A percentile compares a stretch with the other conserved stretches of the same genome.
phyloP scores from a whole-genome alignment of 1,140 invertebrate genomes.

The Drepana arcuata region DNA sequence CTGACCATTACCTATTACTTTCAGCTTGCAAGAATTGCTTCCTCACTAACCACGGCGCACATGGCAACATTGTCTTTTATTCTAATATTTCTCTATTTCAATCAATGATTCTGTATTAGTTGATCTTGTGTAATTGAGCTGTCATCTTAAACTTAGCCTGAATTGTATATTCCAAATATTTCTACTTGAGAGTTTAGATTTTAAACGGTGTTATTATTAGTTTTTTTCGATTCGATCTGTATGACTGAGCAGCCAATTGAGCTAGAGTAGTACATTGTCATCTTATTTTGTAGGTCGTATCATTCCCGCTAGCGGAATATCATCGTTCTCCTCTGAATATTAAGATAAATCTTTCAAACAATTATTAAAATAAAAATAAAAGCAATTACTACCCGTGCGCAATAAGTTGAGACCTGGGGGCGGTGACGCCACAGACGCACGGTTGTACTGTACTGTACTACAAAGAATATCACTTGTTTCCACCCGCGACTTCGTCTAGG shows the following conservation, averaged over 20 bases:
- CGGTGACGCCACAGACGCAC: conserved; percentile 1
- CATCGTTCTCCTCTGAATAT: conserved; percentile 16
- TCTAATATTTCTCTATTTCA: no score
- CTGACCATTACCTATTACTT: conserved; percentile 23
- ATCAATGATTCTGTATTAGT: no score
- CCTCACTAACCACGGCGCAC: conserved; percentile 19
- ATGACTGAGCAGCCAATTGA: conserved; percentile 17
- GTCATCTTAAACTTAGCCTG: no score
- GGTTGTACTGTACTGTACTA: conserved; percentile 1
- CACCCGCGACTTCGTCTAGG: not conserved
- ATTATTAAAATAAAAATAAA: no score
- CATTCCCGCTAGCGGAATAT: conserved; percentile 16
- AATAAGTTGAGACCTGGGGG: conserved; percentile 2
- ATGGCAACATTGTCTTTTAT: conserved; percentile 20
- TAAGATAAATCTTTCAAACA: no score
- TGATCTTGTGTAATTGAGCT: no score
- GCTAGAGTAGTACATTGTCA: conserved; percentile 20
- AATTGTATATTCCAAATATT: no score
- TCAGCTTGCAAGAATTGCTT: conserved; percentile 25
- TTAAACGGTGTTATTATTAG: no score
- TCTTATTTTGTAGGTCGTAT: conserved; percentile 18
- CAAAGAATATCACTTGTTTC: conserved; percentile 1
- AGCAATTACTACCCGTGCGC: conserved; percentile 3
- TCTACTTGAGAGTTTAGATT: no score
- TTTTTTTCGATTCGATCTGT: conserved; percentile 19